Conservation (phyloP, 1,140 invertebrate genomes). For the Drosophila paulistorum region DNA sequence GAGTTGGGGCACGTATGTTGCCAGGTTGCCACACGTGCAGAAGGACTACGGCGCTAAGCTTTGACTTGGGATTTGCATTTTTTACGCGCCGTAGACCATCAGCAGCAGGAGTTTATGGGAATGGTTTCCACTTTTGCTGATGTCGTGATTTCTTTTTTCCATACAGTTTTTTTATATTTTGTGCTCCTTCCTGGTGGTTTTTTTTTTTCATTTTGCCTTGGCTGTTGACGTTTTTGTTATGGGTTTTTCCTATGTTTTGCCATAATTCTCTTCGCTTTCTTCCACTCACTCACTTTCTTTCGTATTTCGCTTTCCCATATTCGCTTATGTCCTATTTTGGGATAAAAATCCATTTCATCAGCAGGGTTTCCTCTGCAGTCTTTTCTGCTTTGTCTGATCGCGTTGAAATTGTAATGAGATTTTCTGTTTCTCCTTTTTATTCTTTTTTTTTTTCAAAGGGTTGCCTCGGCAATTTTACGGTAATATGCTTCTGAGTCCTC, state of each 20-base stretch:
- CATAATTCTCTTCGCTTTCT: conserved; percentile 48
- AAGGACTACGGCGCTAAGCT: conserved; percentile 66
- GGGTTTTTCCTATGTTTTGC: conserved; percentile 43
- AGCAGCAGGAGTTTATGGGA: conserved; percentile 1
- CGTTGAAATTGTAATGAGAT: conserved; percentile 83
- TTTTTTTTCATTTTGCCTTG: background rate
- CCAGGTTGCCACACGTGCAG: conserved; percentile 71
- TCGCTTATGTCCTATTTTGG: conserved; percentile 70
- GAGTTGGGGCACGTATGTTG: conserved; percentile 32
- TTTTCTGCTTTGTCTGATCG: conserved; percentile 68
- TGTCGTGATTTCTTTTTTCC: conserved; percentile 63
- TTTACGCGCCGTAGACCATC: conserved; percentile 64
- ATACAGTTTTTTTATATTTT: conserved; percentile 1
- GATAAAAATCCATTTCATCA: conserved; percentile 82
- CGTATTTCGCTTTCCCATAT: conserved; percentile 7
- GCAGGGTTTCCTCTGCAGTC: conserved; percentile 59
- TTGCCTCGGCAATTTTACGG: conserved; percentile 75
- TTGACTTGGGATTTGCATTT: conserved; percentile 81
- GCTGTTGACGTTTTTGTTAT: conserved; percentile 54
- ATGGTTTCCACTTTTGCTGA: conserved; percentile 67
- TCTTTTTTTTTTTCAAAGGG: conserved; percentile 35
- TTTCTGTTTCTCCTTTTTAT: conserved; percentile 46
- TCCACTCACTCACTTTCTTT: conserved; percentile 5
- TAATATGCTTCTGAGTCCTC: conserved; percentile 62
- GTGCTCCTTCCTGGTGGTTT: background rate